Percentiles rank a stretch among this genome's conserved stretches.
Conservation (phyloP, 2,797 vertebrate genomes). For the Cyclura pinguis region DNA sequence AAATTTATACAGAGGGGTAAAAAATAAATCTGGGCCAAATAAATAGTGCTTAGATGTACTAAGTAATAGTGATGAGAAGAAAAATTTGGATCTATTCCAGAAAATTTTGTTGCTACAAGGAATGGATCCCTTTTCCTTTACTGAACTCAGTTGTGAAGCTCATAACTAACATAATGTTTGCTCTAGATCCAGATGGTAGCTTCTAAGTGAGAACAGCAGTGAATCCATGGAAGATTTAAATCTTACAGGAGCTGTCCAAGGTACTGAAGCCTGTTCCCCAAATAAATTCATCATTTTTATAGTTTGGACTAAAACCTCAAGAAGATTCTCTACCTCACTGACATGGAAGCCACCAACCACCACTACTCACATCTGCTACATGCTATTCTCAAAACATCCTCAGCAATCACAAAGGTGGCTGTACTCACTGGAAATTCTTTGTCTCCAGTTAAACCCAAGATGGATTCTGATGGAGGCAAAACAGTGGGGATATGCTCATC, state of each 20-base stretch:
- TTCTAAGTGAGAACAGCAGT: too few species aligned
- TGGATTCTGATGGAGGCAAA: background rate
- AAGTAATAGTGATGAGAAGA: background rate
- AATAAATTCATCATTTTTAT: too few species aligned
- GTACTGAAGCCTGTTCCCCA: too few species aligned
- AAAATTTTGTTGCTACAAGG: background rate
- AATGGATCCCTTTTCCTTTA: background rate
- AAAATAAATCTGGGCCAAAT: background rate
- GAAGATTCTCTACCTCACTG: too few species aligned
- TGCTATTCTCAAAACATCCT: background rate
- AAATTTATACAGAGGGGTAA: constrained; percentile 18
- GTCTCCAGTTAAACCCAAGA: background rate
- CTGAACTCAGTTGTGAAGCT: background rate
- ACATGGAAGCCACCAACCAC: too few species aligned
- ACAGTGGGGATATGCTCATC: too few species aligned
- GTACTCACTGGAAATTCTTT: background rate
- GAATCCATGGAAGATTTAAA: too few species aligned
- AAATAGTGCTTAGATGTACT: background rate
- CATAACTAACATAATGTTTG: background rate
- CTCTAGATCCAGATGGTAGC: too few species aligned
- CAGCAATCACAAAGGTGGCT: background rate
- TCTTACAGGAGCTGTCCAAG: too few species aligned
- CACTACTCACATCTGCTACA: background rate
- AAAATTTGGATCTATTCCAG: background rate
- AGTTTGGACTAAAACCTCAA: too few species aligned